Conservation (phyloP, 1,140 invertebrate species). For the Drosophila bocqueti region DNA sequence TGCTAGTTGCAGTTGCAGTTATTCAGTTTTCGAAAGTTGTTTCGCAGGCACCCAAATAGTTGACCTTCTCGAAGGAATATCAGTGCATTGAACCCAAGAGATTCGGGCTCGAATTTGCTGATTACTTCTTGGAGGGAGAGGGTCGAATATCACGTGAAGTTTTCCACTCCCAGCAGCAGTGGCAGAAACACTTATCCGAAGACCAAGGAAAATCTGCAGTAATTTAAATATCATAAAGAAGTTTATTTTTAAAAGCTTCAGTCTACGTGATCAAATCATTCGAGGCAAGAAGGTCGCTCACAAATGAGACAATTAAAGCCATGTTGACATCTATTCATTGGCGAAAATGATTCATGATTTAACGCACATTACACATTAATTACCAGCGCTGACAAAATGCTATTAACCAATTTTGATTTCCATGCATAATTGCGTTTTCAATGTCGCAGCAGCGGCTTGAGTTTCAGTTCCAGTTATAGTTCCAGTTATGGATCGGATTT, state of each 20-base stretch:
- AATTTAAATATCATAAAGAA: conserved; percentile 30
- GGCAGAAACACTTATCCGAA: conserved; percentile 13
- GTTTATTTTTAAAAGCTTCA: conserved; percentile 1
- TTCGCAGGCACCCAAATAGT: conserved; percentile 56
- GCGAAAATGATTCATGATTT: conserved; percentile 58
- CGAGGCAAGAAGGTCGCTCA: conserved; percentile 42
- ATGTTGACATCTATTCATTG: conserved; percentile 53
- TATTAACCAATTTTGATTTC: conserved; percentile 55
- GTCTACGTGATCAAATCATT: conserved; percentile 17
- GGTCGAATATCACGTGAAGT: background rate
- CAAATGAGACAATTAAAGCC: conserved; percentile 30
- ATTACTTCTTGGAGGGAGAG: background rate
- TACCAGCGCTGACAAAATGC: conserved; percentile 63
- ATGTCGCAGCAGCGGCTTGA: conserved; percentile 48
- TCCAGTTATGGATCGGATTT: conserved; percentile 17
- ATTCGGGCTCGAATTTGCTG: background rate
- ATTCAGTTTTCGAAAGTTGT: conserved; percentile 70
- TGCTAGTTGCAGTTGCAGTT: conserved; percentile 17
- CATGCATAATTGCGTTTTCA: conserved; percentile 71
- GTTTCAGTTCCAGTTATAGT: conserved; percentile 20
- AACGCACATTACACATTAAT: conserved; percentile 65
- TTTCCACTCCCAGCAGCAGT: background rate
- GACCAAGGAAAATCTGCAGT: conserved; percentile 20
- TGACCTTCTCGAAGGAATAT: conserved; percentile 46
- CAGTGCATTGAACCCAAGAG: conserved; percentile 59